A percentile compares a stretch with the other conserved stretches of the same genome.
phyloP scores from a whole-genome alignment of 2,888 invertebrate genomes.

The Meganola albula region DNA sequence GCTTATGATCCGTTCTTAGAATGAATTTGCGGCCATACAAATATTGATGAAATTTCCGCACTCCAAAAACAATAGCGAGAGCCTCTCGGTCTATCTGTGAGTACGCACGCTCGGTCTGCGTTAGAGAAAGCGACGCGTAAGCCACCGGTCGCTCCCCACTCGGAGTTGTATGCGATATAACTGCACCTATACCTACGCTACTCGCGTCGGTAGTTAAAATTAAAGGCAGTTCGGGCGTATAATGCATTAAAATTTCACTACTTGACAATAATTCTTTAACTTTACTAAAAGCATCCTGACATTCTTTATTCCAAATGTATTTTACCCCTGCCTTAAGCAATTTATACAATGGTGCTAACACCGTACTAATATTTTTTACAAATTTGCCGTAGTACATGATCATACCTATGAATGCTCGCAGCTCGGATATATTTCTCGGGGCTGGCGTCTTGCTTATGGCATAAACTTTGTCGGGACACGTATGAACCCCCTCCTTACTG shows the following conservation, averaged over 20 bases:
- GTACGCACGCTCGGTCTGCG: neutral
- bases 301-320: neutral
- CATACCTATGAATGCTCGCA: constrained; percentile 2
- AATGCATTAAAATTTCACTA: neutral
- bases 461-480: neutral
- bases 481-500: neutral
- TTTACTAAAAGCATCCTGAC: neutral
- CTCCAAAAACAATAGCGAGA: neutral
- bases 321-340: neutral
- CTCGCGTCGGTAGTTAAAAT: constrained; percentile 2
- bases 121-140: neutral
- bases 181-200: neutral
- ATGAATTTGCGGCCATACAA: neutral
- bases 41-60: constrained; percentile 1
- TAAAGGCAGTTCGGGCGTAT: neutral
- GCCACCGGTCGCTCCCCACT: neutral
- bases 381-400: constrained; percentile 6
- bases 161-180: constrained; percentile 1
- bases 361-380: constrained; percentile 1
- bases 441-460: neutral
- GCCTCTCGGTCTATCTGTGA: neutral
- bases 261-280: neutral
- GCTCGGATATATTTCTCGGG: neutral
- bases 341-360: neutral
- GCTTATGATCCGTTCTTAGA: neutral